Evolutionary conservation across 2,888 invertebrate species (phyloP).

Genomic region (Perizoma affinitatum): DNA sequence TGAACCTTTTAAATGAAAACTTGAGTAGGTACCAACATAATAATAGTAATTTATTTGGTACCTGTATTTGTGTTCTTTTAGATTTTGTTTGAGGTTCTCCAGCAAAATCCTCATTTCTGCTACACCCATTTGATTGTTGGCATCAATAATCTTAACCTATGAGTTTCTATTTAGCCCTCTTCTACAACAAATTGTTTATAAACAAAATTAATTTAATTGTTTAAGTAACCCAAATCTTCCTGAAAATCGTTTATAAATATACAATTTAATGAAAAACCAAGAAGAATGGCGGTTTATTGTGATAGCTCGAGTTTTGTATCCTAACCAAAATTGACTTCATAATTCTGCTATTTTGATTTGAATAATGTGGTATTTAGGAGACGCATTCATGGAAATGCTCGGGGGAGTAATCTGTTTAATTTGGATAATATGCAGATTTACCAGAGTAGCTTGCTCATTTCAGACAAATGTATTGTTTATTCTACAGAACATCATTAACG

Average conservation of each 20-base stretch:
- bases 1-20: slow-evolving; percentile 28
- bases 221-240: slow-evolving; percentile 36
- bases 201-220: slow-evolving; percentile 15
- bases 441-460: slow-evolving; percentile 14
- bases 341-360: slow-evolving; percentile 60
- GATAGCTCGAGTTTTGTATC: slow-evolving; percentile 46
- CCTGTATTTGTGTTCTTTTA: slow-evolving; percentile 26
- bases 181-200: too few relatives aligned
- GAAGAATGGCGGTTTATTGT: slow-evolving; percentile 42
- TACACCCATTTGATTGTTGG: background rate
- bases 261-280: slow-evolving; percentile 45
- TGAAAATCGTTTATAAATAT: slow-evolving; percentile 50
- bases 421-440: slow-evolving; percentile 38
- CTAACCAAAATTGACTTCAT: slow-evolving; percentile 53
- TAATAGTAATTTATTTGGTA: slow-evolving; percentile 31
- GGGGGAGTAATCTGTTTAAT: slow-evolving; percentile 56
- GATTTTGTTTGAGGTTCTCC: slow-evolving; percentile 22
- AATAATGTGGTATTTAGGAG: slow-evolving; percentile 58
- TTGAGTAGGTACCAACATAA: slow-evolving; percentile 28
- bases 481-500: too few relatives aligned
- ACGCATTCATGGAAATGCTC: slow-evolving; percentile 40
- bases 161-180: too few relatives aligned
- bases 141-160: background rate
- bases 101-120: slow-evolving; percentile 14
- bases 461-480: too few relatives aligned